These are phyloP conservation scores for Daboia siamensis DNA, from an alignment of 2,113 vertebrate genomes.

Conservation along the genomic window DNA sequence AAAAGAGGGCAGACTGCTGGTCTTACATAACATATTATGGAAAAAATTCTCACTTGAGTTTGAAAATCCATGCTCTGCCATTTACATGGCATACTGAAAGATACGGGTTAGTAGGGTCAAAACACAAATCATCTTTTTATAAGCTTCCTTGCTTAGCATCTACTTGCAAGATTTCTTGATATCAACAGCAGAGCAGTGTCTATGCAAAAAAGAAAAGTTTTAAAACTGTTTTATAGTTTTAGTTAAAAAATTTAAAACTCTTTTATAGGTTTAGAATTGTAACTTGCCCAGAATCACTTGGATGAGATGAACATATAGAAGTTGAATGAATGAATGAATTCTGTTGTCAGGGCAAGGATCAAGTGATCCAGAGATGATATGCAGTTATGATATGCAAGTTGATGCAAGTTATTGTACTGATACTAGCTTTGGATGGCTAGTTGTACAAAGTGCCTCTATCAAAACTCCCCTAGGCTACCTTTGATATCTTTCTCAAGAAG, in stretches of 20 bases:
- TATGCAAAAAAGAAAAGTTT: neutral
- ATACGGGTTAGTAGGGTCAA: neutral
- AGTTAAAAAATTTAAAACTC: neutral
- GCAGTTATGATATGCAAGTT: neutral
- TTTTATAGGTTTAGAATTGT: neutral
- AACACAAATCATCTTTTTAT: neutral
- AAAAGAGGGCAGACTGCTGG: neutral
- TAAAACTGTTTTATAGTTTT: no score
- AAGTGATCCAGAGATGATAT: neutral
- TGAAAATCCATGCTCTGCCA: neutral
- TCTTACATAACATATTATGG: neutral
- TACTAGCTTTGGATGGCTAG: neutral
- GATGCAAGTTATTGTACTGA: neutral
- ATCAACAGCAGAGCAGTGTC: neutral
- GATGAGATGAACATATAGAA: neutral
- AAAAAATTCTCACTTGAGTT: neutral
- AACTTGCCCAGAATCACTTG: neutral
- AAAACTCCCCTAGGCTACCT: neutral
- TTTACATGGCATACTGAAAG: neutral
- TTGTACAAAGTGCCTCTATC: neutral
- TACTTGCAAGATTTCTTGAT: no score
- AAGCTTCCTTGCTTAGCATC: neutral
- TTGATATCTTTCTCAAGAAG: neutral
- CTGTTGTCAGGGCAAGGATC: neutral
- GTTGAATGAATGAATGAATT: neutral